phyloP scores from a whole-genome alignment of 2,113 vertebrate species.

The Pterophyllum scalare region DNA sequence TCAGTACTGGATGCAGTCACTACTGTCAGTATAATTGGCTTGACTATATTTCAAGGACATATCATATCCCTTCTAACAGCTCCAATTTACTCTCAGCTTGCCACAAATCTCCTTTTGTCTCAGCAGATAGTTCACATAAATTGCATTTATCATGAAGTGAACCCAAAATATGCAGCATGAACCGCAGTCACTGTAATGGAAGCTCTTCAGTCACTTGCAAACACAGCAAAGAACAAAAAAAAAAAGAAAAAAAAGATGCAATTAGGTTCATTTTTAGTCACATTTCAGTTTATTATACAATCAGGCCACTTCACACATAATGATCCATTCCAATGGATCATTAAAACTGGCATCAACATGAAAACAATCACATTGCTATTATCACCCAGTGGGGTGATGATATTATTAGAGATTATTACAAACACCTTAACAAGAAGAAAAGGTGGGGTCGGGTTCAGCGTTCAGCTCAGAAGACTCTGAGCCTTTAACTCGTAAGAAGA shows the following conservation, averaged over 20 bases:
- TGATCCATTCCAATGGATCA: conserved; percentile 50
- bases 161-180: not conserved
- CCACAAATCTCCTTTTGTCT: not conserved
- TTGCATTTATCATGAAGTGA: not conserved
- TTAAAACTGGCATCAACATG: conserved; percentile 52
- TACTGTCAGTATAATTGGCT: not conserved
- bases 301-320: conserved; percentile 65
- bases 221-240: conserved; percentile 7
- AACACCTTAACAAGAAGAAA: conserved; percentile 53
- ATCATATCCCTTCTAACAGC: rapidly evolving
- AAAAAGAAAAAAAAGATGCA: too few species aligned
- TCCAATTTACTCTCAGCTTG: not conserved
- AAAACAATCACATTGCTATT: conserved; percentile 62
- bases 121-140: not conserved
- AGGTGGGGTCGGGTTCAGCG: conserved; percentile 27
- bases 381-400: conserved; percentile 35
- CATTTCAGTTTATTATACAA: conserved; percentile 75
- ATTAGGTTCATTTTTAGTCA: conserved; percentile 28
- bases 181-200: not conserved
- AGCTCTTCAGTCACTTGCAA: not conserved
- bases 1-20: not conserved
- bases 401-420: conserved; percentile 42
- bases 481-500: conserved; percentile 55
- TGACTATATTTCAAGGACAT: not conserved
- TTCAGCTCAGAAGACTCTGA: conserved; percentile 25